Evolutionary conservation across 2,113 vertebrate species (phyloP).

Genomic region (Phalacrocorax pelagicus): DNA sequence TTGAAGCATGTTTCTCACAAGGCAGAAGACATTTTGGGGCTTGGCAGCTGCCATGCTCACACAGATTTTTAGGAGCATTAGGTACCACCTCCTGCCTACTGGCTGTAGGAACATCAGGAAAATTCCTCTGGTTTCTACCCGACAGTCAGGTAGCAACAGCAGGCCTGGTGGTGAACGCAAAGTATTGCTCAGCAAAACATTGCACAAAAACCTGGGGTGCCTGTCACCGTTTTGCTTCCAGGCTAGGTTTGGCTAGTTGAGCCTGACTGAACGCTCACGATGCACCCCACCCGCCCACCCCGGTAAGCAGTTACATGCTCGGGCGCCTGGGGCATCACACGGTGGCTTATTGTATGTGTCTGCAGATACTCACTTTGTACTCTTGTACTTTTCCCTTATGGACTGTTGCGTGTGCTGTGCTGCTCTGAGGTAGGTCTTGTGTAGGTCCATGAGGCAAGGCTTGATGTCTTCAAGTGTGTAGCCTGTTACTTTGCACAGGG

Average conservation of each 20-base stretch:
- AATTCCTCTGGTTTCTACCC: background rate
- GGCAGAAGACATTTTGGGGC: background rate
- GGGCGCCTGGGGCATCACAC: fast-evolving
- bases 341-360: fast-evolving
- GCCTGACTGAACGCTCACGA: background rate
- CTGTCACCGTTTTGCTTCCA: background rate
- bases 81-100: background rate
- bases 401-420: slow-evolving; percentile 92
- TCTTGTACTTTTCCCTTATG: slow-evolving; percentile 94
- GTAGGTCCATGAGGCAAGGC: slow-evolving; percentile 89
- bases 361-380: slow-evolving; percentile 82
- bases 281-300: background rate
- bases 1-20: background rate
- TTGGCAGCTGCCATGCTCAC: background rate
- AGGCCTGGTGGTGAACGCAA: background rate
- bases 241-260: background rate
- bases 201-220: background rate
- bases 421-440: slow-evolving; percentile 86
- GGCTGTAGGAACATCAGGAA: background rate
- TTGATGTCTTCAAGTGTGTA: slow-evolving; percentile 87
- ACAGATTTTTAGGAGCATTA: background rate
- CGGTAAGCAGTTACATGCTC: fast-evolving
- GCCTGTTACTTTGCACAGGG: slow-evolving; percentile 80
- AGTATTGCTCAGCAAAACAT: background rate
- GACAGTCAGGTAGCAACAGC: background rate